phyloP scores from a whole-genome alignment of 2,113 vertebrate genomes.

The Dromaius novaehollandiae region DNA sequence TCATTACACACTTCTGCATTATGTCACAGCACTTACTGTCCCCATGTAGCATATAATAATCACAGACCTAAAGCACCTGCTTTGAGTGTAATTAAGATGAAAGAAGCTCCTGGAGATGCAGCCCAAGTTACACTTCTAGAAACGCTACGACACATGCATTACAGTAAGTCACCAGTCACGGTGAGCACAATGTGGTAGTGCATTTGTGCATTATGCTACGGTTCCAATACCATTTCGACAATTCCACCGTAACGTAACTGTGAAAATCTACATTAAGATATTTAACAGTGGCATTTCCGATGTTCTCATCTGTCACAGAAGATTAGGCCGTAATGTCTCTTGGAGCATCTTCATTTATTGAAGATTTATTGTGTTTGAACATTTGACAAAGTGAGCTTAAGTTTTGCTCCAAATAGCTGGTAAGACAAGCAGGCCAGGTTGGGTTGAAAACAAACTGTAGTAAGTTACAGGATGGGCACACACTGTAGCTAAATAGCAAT shows the following conservation, averaged over 20 bases:
- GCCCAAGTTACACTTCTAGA: not conserved
- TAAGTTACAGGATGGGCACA: too few relatives aligned
- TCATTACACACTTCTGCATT: not conserved
- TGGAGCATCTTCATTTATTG: not conserved
- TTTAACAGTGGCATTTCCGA: too few relatives aligned
- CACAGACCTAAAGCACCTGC: not conserved
- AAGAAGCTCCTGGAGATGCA: not conserved
- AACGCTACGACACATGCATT: not conserved
- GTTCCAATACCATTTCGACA: not conserved
- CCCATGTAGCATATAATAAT: not conserved
- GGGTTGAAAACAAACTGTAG: too few relatives aligned
- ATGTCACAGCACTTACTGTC: not conserved
- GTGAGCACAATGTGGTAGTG: not conserved
- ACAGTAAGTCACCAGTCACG: not conserved
- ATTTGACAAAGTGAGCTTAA: not conserved
- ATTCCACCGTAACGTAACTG: not conserved
- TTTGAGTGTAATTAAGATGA: not conserved
- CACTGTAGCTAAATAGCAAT: too few relatives aligned
- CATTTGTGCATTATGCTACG: not conserved
- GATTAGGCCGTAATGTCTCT: not conserved
- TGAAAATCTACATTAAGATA: not conserved
- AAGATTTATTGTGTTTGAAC: not conserved
- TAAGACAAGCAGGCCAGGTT: too few relatives aligned
- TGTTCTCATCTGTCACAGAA: not conserved
- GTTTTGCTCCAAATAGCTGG: too few relatives aligned